These are phyloP conservation scores for Porites cylindrica DNA, from an alignment of 92 coral and sea anemone species.

Conservation along the genomic window DNA sequence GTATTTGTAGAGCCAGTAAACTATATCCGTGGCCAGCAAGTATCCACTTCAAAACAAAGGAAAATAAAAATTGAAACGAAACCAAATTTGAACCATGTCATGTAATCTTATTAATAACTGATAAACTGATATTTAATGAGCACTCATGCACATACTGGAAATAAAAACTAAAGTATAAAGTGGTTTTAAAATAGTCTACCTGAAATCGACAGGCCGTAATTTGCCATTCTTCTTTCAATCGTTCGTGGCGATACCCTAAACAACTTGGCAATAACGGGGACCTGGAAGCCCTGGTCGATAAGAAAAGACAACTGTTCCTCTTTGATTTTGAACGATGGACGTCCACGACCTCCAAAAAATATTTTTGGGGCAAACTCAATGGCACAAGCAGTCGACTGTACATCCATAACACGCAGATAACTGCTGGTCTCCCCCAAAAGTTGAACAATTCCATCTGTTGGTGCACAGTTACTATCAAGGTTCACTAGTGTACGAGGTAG, in stretches of 20 bases:
- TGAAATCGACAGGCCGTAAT: no score
- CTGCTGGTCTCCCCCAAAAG: conserved; percentile 49
- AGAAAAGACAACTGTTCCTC: conserved; percentile 31
- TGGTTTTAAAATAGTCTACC: no score
- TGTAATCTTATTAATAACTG: no score
- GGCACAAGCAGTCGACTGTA: conserved; percentile 20
- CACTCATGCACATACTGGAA: no score
- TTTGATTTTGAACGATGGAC: conserved; percentile 40
- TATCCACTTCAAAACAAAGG: no score
- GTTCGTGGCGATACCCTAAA: conserved; percentile 30
- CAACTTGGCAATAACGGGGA: conserved; percentile 47
- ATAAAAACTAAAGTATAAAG: no score
- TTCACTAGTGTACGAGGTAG: conserved; percentile 25
- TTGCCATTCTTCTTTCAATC: conserved; percentile 47
- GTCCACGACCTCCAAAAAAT: conserved; percentile 28
- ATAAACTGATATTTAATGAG: no score
- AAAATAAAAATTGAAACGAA: no score
- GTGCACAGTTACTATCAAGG: conserved; percentile 43
- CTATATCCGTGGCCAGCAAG: no score
- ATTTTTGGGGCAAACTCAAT: conserved; percentile 1
- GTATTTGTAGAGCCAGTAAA: no score
- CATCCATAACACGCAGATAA: conserved; percentile 9
- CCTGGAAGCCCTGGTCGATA: conserved; percentile 40
- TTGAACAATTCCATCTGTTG: conserved; percentile 56
- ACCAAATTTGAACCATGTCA: no score